Evolutionary conservation across 64 coral and sea anemone species (phyloP).

Genomic region (Exaiptasia diaphana): DNA sequence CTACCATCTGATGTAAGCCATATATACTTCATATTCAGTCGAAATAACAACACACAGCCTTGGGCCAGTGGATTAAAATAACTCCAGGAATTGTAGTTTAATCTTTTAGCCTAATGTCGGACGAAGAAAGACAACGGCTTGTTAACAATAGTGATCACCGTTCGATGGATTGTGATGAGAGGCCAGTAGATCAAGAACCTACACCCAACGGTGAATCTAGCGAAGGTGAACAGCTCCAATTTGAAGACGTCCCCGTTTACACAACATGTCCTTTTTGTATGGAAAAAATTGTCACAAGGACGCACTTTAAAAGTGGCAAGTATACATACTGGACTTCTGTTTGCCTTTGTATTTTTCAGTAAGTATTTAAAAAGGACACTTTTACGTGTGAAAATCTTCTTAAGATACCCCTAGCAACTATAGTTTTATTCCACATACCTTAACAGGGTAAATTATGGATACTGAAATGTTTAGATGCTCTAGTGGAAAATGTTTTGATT

Average conservation of each 20-base stretch:
- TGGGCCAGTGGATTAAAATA: too few species aligned
- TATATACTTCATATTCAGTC: too few species aligned
- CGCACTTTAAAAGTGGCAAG: conserved; percentile 75
- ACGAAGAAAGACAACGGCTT: conserved; percentile 1
- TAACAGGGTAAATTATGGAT: background rate
- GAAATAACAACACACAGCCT: too few species aligned
- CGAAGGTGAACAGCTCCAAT: conserved; percentile 31
- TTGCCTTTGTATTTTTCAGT: conserved; percentile 91
- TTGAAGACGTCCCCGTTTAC: conserved; percentile 71
- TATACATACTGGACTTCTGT: conserved; percentile 81
- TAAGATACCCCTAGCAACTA: too few species aligned
- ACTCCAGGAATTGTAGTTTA: background rate
- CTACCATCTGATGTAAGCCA: too few species aligned
- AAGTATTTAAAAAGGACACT: conserved; percentile 37
- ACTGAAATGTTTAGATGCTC: background rate
- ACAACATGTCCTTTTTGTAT: conserved; percentile 57
- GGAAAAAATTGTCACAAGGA: conserved; percentile 84
- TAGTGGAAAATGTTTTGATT: too few species aligned
- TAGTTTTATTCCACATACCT: background rate
- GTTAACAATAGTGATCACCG: background rate
- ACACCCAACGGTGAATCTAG: background rate
- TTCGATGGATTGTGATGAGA: background rate
- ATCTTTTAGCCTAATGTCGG: background rate
- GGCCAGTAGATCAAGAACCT: background rate
- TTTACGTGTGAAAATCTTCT: background rate